Percentiles rank a stretch among this genome's conserved stretches.
These are phyloP conservation scores for Araneus ventricosus DNA, from an alignment of 1,140 invertebrate species.

Conservation along the genomic window DNA sequence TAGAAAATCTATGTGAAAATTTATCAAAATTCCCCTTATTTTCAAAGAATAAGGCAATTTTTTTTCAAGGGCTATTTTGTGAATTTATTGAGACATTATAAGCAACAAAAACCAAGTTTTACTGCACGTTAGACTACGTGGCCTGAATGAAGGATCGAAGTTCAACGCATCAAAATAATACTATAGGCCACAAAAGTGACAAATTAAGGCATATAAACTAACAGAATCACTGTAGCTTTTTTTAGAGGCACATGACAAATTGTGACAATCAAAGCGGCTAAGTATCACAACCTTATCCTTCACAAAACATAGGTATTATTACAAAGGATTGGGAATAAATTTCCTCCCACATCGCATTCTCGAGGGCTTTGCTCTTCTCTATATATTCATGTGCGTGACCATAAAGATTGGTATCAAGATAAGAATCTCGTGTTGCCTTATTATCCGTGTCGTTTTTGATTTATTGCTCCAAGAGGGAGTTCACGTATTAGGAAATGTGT, in stretches of 20 bases:
- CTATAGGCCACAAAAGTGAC: no score
- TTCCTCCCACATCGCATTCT: not conserved
- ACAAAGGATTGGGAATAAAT: not conserved
- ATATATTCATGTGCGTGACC: slow-evolving; percentile 27
- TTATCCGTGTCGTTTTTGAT: slow-evolving; percentile 24
- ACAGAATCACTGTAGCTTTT: no score
- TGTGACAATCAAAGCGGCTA: not conserved
- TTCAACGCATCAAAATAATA: no score
- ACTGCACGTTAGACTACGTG: no score
- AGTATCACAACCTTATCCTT: not conserved
- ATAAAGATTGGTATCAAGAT: slow-evolving; percentile 40
- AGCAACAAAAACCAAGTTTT: no score
- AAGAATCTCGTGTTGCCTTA: slow-evolving; percentile 14
- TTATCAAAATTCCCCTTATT: no score
- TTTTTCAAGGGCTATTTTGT: no score
- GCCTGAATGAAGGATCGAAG: no score
- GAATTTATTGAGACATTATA: no score
- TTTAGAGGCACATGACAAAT: not conserved
- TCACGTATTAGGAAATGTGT: not conserved
- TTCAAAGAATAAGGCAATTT: no score
- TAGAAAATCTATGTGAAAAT: no score
- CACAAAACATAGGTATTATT: not conserved
- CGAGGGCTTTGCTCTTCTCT: slow-evolving; percentile 5
- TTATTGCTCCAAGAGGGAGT: not conserved
- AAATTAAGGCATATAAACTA: no score